Evolutionary conservation across 2,888 invertebrate genomes (phyloP), one percentile per base, ranked within the genome.

Genomic region (Drosophila austrosaltans): DNA sequence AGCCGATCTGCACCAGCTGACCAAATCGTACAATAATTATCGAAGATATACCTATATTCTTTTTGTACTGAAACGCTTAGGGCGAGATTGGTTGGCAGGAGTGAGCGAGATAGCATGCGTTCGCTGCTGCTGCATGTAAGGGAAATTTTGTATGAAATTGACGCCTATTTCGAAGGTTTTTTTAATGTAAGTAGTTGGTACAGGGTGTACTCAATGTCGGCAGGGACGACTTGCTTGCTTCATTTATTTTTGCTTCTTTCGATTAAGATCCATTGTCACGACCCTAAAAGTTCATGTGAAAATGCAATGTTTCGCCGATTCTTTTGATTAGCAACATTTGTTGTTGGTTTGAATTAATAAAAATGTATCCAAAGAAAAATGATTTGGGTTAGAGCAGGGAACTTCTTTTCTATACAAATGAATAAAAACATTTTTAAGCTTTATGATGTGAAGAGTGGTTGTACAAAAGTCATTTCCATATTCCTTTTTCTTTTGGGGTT

Each of bases 221-320:
- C 16, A 16, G 16, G 16, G 16, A 16, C 16, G 16, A 16, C 16
- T 16, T 16, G 16, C 16, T 16, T 16, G 16, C 16, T 16, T 16
- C 16, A 16, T 16, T 48, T 10, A 8, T 36, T 22, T 48, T 48
- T 48, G 22, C 3, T 16, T 66, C 57, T 40, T 57, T 39, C 25
- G 69, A 80, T 69, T 67, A 72, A 83, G 76, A 76, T 73, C 80
- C 84, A 83, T 82, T 87, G 84, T 84, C 83, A 83, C 87, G 83
- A 83, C 80, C 84, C 74, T 66, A 72, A 69, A 80, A 70, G 79
- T 78, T 78, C 72, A 79, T 78, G 79, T 64, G 76, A 80, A 79
- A 53, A 67, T 66, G 25, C 66, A 36, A 62, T 56, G 53, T 76
- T 62, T 61, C 57, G 63, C 42, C 42, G 57, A 39, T 67, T 59